These are phyloP conservation scores for Hypercompe scribonia DNA, from an alignment of 2,888 invertebrate genomes.

Conservation along the genomic window DNA sequence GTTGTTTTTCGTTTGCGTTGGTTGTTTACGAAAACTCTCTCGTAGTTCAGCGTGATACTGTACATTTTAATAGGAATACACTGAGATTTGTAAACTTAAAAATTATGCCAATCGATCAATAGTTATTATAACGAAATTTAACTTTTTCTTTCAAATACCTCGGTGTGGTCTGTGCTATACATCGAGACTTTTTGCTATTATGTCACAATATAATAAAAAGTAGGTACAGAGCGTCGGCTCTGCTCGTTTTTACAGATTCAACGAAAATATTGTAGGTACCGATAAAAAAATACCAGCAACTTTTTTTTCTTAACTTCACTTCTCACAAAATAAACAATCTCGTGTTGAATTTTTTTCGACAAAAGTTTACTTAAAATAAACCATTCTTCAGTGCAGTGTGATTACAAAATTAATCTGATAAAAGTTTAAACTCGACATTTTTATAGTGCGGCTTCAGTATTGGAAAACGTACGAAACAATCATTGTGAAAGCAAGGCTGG, in stretches of 20 bases:
- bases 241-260: neutral
- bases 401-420: constrained; percentile 20
- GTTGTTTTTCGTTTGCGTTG: constrained; percentile 24
- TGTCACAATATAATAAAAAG: neutral
- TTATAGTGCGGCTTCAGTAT: neutral
- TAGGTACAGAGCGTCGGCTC: neutral
- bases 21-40: constrained; percentile 40
- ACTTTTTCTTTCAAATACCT: neutral
- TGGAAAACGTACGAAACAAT: constrained; percentile 36
- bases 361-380: constrained; percentile 12
- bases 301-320: constrained; percentile 12
- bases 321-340: constrained; percentile 12
- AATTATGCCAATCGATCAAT: neutral
- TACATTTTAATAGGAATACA: neutral
- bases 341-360: constrained; percentile 11
- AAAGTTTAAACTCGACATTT: constrained; percentile 20
- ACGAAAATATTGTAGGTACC: constrained; percentile 7
- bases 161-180: neutral
- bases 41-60: constrained; percentile 9
- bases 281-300: constrained; percentile 20
- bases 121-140: neutral
- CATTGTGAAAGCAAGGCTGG: constrained; percentile 43
- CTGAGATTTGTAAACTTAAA: neutral
- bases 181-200: neutral
- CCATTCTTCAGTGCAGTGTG: neutral